Evolutionary conservation across 2,797 vertebrate species (phyloP), one percentile per base, ranked within the genome.

Genomic region (Hypotaenidia philippensis): DNA sequence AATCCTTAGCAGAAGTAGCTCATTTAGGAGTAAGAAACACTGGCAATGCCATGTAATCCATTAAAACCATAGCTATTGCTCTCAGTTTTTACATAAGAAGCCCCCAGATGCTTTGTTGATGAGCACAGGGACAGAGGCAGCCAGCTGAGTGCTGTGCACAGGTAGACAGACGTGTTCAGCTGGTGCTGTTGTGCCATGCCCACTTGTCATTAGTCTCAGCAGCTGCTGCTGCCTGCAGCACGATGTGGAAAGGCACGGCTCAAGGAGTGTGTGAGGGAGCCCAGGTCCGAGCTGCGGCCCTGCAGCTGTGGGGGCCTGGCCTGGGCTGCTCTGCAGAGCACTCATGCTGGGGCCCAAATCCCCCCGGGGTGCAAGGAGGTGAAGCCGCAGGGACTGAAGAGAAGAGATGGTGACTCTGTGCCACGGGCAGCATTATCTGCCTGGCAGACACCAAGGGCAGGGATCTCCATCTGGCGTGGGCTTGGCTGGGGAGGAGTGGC

Each of bases 281-380:
- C 27, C 11, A 1, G 31, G 11, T 57, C 4, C 26, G 65, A 27
- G 31, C 86, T 0, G 9, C 7, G 9, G 34, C 4, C 6, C 50
- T 2, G 3, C 15, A 19, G 52, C 57, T 1, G 4, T 40, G 47
- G 26, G 22, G 0, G 0, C 18, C 49, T 38, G 1, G 7, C 13
- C 23, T 32, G 80, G 29, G 38, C 6, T 18, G 36, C 40, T 32
- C 27, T 40, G 63, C 4, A 25, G 38, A 66, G 44, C 45, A 32
- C 69, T 22, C 8, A 40, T 5, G 2, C 16, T n/a, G 23, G 5
- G 1, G 38, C 29, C 1, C 1, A 44, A 44, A 44, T 8, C 8
- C 41, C 8, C 41, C 41, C 18, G 41, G 18, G 41, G 18, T 16
- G 18, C 45, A 41, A 11, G 55, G 13, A 38, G 68, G 34, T 26